Base-by-base conservation (phyloP, 2,888 invertebrate species). In the Lapara coniferarum region DNA sequence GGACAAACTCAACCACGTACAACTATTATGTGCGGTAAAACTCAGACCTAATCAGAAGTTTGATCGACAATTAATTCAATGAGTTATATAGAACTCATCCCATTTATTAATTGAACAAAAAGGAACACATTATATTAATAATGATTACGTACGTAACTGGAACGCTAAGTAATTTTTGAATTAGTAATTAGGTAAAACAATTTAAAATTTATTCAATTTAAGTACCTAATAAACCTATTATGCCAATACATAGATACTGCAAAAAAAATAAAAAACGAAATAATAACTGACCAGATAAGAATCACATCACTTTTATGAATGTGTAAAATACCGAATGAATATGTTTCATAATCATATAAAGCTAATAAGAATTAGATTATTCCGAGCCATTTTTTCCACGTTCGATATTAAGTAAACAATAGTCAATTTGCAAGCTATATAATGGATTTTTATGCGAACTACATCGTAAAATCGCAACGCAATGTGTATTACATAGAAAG, bases 401-500 rank as follows among this genome's bases (percentile, higher is more conserved):
- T 56, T 46, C 69, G 30, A 66, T 66, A 66, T 49, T 66, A 69
- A 66, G 16, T 66, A 56, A 53, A 69, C 69, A 69, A 66, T 69
- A 49, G 46, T 49, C 56, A 52, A 69, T 66, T 66, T 69, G 49
- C 16, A 14, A 56, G 25, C 53, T 30, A 68, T 63, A 63, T 63
- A 68, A 68, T 53, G 53, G 53, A 37, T 53, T 53, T 68, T 68
- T 19, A 63, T 49, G 63, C 52, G 63, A 68, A 68, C 53, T 59
- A 53, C 68, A 44, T 68, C 68, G 68, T 68, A 68, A 68, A 68
- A 68, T 58, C 37, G 59, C 58, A 68, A 69, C 69, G 71, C 52
- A 71, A 67, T 52, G 55, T 46, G 58, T 8, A 53, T 59, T 63
- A 53, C 68, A 53, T 53, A 59, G 59, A 59, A 46, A 44, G 53